Evolutionary conservation across 1,140 invertebrate species (phyloP), one percentile per base, ranked within the genome.

Genomic region (Drosophila bocqueti): DNA sequence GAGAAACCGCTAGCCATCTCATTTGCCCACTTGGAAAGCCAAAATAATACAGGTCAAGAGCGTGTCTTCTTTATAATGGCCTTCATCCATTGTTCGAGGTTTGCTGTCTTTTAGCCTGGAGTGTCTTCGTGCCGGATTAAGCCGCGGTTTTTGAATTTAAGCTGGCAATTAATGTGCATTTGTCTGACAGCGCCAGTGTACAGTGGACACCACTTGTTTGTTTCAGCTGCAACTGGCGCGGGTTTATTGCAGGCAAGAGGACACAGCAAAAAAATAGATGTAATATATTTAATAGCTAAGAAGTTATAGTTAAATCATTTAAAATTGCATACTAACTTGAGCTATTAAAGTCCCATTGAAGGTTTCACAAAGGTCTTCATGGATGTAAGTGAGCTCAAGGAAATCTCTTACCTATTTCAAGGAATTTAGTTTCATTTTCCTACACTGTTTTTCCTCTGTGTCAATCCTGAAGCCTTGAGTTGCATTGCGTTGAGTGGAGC

Each of bases 111-210:
- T 31, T 24, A 29, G 31, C 24, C 62, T 40, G n/a, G 15, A 38
- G 54, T 57, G 15, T 40, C 43, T 52, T 38, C n/a, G 52, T 42
- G 42, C 26, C 38, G 24, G 24, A 15, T 46, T 42, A 18, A 59
- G 36, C n/a, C 29, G 16, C 13, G 26, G 21, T 73, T 34, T 58
- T 42, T 50, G 50, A 36, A 38, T 67, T 60, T 43, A 67, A 76
- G 57, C 55, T 58, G 24, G 50, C 63, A 77, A 77, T 77, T 77
- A 77, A 77, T 77, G 73, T 67, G 49, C 73, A 68, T 81, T 80
- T 80, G 76, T 67, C 31, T 64, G 67, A 26, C 68, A 61, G 57
- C 46, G 46, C 29, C 36, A 36, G 31, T 63, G 57, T 52, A 52
- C 29, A 36, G 46, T 47, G 43, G 26, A 49, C 55, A 31, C 24